phyloP scores from a whole-genome alignment of 2,113 vertebrate species.

The Gymnogyps californianus region DNA sequence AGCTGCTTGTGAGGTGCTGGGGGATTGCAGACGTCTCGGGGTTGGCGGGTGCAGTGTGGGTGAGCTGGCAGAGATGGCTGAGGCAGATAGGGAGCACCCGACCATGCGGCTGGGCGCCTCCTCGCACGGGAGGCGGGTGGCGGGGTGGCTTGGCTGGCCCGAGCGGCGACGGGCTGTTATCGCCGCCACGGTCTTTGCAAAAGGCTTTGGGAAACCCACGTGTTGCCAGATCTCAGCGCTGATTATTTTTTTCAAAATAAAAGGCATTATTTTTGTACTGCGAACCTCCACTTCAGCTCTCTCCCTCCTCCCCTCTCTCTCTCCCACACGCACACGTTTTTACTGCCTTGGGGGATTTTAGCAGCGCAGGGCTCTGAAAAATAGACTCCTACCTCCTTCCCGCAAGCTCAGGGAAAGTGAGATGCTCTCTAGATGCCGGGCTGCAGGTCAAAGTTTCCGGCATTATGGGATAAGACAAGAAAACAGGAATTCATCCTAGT shows the following conservation, averaged over 20 bases:
- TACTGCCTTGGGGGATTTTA: slow-evolving; percentile 37
- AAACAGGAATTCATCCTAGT: not conserved
- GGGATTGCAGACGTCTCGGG: not conserved
- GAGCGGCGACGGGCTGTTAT: not conserved
- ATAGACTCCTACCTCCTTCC: not conserved
- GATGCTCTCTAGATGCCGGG: not conserved
- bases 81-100: not conserved
- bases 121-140: not conserved
- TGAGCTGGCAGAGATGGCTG: slow-evolving; percentile 24
- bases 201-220: slow-evolving; percentile 47
- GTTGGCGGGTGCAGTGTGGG: not conserved
- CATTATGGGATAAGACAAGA: not conserved
- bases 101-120: not conserved
- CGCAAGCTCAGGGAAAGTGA: not conserved
- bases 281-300: not conserved
- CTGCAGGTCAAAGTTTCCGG: not conserved
- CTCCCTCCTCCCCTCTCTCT: not conserved
- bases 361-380: not conserved
- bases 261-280: slow-evolving; percentile 39
- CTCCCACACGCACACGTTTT: not conserved
- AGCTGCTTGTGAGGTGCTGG: not conserved
- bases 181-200: not conserved
- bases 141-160: not conserved
- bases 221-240: slow-evolving; percentile 30
- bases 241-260: slow-evolving; percentile 12